Evolutionary conservation across 2,113 vertebrate genomes (phyloP).

Genomic region (Daubentonia madagascariensis): DNA sequence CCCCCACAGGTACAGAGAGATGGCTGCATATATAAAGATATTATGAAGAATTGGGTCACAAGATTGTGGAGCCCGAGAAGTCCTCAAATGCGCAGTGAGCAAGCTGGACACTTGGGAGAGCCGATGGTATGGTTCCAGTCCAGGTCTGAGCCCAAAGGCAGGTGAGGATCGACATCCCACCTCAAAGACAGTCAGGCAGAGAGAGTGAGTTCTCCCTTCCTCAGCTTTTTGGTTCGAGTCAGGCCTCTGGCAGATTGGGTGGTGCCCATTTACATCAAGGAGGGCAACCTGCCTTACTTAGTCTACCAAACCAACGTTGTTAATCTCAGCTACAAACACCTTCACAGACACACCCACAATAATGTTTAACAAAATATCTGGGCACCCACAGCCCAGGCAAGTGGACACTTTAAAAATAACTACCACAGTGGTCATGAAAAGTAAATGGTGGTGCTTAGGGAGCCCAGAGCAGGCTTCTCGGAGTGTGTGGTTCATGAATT

Average conservation of each 20-base stretch:
- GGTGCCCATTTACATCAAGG: not conserved
- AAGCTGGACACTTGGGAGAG: not conserved
- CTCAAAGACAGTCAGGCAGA: not conserved
- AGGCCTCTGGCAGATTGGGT: not conserved
- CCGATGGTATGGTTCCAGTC: not conserved
- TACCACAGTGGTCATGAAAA: not conserved
- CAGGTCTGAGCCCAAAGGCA: not conserved
- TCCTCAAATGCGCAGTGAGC: not conserved
- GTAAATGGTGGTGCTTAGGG: too few relatives aligned
- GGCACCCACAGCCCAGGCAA: not conserved
- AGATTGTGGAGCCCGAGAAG: not conserved
- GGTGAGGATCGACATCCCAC: not conserved
- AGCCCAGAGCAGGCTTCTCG: too few relatives aligned
- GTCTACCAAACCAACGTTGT: too few relatives aligned
- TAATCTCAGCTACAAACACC: not conserved
- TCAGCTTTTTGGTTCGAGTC: not conserved
- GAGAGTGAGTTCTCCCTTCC: not conserved
- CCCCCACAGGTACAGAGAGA: too few relatives aligned
- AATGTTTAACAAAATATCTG: not conserved
- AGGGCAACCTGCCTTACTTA: too few relatives aligned
- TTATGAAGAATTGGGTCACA: not conserved
- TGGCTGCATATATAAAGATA: not conserved
- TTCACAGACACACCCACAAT: not conserved
- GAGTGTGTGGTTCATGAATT: fast-evolving
- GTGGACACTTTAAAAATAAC: not conserved